Conservation (phyloP, 2,888 invertebrate genomes). For the Argynnis bischoffii region DNA sequence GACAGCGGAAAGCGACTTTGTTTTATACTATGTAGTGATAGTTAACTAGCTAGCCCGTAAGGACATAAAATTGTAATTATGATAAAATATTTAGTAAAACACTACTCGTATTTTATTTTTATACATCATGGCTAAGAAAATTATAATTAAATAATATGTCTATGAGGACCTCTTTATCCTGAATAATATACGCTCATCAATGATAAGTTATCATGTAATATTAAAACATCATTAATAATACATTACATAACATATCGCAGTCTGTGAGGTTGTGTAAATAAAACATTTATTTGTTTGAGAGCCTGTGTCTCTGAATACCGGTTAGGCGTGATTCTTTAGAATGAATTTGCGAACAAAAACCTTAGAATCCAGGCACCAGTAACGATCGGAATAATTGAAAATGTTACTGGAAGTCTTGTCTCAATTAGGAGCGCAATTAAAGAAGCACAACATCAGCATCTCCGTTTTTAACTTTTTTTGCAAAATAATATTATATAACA, state of each 20-base stretch:
- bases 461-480: neutral
- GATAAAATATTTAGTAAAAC: no score
- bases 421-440: slow-evolving; percentile 33
- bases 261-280: slow-evolving; percentile 15
- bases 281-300: slow-evolving; percentile 40
- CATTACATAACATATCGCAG: no score
- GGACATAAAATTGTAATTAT: no score
- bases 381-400: slow-evolving; percentile 38
- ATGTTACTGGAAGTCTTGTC: slow-evolving; percentile 35
- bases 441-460: slow-evolving; percentile 9
- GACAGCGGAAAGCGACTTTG: no score
- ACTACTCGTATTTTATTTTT: no score
- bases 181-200: neutral
- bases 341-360: slow-evolving; percentile 43
- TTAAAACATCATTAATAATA: neutral
- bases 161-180: neutral
- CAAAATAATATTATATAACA: neutral
- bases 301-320: slow-evolving; percentile 31
- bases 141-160: no score
- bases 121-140: no score
- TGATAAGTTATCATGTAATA: neutral
- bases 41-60: no score
- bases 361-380: slow-evolving; percentile 30
- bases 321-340: slow-evolving; percentile 37
- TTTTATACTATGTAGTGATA: no score